Evolutionary conservation across 2,888 invertebrate genomes (phyloP).

Genomic region (Crossocerus cetratus): DNA sequence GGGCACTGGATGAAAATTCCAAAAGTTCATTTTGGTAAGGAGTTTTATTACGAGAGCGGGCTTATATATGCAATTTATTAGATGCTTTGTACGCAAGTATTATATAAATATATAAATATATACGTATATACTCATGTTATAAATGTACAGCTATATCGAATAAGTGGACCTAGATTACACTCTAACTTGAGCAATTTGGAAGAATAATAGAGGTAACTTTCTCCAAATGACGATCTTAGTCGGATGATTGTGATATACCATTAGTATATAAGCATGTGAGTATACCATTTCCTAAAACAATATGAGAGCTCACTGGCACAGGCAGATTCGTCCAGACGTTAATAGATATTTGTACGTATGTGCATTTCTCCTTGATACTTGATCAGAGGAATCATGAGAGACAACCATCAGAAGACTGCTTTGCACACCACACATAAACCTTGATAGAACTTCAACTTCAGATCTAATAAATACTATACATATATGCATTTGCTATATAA

Average conservation of each 20-base stretch:
- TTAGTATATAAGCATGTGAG: slow-evolving; percentile 28
- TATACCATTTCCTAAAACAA: slow-evolving; percentile 60
- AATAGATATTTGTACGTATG: slow-evolving; percentile 16
- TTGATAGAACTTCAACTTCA: slow-evolving; percentile 50
- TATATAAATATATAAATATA: slow-evolving; percentile 52
- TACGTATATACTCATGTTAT: slow-evolving; percentile 47
- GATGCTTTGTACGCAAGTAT: slow-evolving; percentile 41
- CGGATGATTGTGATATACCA: slow-evolving; percentile 27
- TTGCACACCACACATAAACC: slow-evolving; percentile 59
- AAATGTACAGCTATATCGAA: slow-evolving; percentile 51
- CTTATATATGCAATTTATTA: slow-evolving; percentile 54
- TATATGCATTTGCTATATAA: too few species aligned
- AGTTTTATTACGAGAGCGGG: slow-evolving; percentile 51
- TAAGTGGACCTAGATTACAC: slow-evolving; percentile 56
- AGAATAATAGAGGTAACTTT: slow-evolving; percentile 42
- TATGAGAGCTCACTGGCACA: slow-evolving; percentile 47
- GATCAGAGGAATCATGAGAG: slow-evolving; percentile 46
- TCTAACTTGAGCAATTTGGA: slow-evolving; percentile 53
- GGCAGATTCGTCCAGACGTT: slow-evolving; percentile 44
- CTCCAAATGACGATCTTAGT: slow-evolving; percentile 45
- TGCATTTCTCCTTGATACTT: slow-evolving; percentile 40
- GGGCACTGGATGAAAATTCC: slow-evolving; percentile 59
- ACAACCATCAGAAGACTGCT: slow-evolving; percentile 60
- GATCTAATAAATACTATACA: slow-evolving; percentile 13
- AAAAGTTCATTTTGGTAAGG: slow-evolving; percentile 54